These are phyloP conservation scores for Rhynchomys soricoides DNA, from an alignment of 2,113 vertebrate genomes.

Conservation along the genomic window DNA sequence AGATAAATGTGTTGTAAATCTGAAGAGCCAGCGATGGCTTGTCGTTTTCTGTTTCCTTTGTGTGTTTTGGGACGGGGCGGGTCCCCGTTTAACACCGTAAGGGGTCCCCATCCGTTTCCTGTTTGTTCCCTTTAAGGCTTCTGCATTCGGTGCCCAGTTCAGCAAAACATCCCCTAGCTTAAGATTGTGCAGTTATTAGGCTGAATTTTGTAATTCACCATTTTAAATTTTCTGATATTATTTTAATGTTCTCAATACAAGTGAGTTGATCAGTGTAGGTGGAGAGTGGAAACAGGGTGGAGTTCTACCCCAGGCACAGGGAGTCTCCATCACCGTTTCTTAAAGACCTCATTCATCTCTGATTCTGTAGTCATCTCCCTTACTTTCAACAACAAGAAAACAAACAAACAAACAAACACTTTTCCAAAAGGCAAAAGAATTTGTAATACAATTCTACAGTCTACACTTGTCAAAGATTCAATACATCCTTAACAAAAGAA, in stretches of 20 bases:
- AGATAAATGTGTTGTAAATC: slow-evolving; percentile 1
- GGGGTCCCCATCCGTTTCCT: background rate
- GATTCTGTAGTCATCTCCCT: no score
- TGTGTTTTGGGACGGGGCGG: background rate
- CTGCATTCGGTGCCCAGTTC: background rate
- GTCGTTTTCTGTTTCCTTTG: background rate
- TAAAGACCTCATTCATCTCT: background rate
- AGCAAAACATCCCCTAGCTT: background rate
- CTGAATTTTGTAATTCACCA: background rate
- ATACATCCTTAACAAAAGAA: background rate
- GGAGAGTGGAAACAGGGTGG: accelerated
- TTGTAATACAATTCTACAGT: background rate
- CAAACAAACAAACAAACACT: no score
- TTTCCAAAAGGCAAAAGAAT: background rate
- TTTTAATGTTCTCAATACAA: background rate
- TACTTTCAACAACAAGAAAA: background rate
- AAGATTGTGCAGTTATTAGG: background rate
- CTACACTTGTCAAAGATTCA: background rate
- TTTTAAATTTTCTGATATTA: background rate
- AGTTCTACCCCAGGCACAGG: background rate
- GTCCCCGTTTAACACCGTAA: background rate
- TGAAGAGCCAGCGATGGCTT: background rate
- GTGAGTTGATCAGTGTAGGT: accelerated
- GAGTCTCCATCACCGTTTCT: background rate
- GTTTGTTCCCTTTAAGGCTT: background rate